Conservation (phyloP, 2,113 vertebrate species). For the Prionailurus bengalensis region DNA sequence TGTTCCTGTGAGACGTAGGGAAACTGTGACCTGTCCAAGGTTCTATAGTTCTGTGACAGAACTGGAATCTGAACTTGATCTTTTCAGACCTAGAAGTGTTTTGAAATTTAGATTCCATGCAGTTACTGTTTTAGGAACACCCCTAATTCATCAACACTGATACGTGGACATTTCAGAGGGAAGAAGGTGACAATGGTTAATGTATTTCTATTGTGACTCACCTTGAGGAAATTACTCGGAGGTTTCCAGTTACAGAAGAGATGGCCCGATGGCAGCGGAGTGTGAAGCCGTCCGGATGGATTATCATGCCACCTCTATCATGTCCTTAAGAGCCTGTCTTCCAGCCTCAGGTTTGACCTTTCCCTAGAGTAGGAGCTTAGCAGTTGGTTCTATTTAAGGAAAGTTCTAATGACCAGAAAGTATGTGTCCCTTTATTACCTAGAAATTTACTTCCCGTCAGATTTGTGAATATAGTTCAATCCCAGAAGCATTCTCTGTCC, state of each 20-base stretch:
- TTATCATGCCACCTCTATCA: not conserved
- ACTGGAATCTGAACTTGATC: not conserved
- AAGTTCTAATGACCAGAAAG: not conserved
- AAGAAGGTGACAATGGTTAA: not conserved
- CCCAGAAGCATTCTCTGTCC: not conserved
- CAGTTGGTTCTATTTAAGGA: not conserved
- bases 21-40: not conserved
- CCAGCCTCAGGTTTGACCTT: not conserved
- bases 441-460: not conserved
- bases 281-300: not conserved
- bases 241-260: not conserved
- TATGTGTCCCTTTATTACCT: not conserved
- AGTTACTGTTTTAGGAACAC: not conserved
- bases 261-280: not conserved
- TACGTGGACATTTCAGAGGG: not conserved
- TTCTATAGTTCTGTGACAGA: not conserved
- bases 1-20: not conserved
- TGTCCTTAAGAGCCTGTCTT: not conserved
- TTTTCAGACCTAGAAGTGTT: not conserved
- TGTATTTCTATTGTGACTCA: not conserved
- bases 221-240: conserved; percentile 12
- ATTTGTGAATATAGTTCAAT: not conserved
- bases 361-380: not conserved
- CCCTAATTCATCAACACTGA: not conserved
- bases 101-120: not conserved